Evolutionary conservation across 2,888 invertebrate genomes (phyloP), one percentile per base, ranked within the genome.

Genomic region (Salpingus planirostris): DNA sequence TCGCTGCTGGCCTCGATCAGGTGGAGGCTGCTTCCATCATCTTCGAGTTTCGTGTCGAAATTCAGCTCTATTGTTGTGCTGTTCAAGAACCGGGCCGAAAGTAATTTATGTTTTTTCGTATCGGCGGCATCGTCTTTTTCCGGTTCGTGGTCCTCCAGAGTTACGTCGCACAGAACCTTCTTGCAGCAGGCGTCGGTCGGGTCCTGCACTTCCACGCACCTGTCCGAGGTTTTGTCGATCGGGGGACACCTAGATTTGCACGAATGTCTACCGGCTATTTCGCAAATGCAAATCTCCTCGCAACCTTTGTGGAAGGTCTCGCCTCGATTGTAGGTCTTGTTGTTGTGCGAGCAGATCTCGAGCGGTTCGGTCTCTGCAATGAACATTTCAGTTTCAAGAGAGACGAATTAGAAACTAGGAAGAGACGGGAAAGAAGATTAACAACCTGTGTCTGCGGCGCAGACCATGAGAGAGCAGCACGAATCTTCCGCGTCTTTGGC

Each of bases 121-220:
- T 47, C 49, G n/a, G n/a, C n/a, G n/a, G n/a, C n/a, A 11, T 57
- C 52, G 25, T 60, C 59, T 30, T 58, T 56, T 24, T 63, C 64
- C 7, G 57, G 71, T 42, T 85, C 85, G 42, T 84, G 82, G 30
- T 74, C 85, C 41, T 83, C 82, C 11, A 86, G 69, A 0, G 85
- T 84, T 3, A 88, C 87, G 53, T 88, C 89, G 57, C 91, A 92
- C 2, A 89, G 70, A 38, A 89, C 81, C 40, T 87, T 74, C 46
- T 81, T 86, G 52, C 91, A 91, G 56, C 91, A 91, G 1, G 78
- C 67, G 57, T 92, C 90, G 29, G 76, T 76, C 0, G 86, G 83
- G 60, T 90, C 88, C 43, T 81, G 78, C 0, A 90, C 76, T 49
- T 80, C 79, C 24, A 89, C 81, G 57, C 90, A 90, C 53, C 82